A percentile compares a stretch with the other conserved stretches of the same genome.
Evolutionary conservation across 2,888 invertebrate genomes (phyloP).

Genomic region (Cryptophagus acutangulus): DNA sequence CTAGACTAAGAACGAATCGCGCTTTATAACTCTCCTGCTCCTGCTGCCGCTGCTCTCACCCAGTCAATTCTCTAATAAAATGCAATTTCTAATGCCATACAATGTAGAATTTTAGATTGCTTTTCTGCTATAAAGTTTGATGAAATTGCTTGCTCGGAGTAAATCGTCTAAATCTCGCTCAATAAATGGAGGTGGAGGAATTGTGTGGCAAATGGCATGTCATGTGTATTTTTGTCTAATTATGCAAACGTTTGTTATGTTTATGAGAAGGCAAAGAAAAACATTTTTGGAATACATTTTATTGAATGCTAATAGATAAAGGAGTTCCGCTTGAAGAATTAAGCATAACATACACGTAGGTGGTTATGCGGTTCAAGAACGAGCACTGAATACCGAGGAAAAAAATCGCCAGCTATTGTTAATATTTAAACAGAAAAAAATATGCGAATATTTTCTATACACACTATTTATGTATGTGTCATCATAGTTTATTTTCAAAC

Average conservation of each 20-base stretch:
- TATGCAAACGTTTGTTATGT: not conserved
- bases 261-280: too few species aligned
- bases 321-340: constrained; percentile 36
- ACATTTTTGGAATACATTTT: constrained; percentile 34
- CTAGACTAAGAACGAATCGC: constrained; percentile 19
- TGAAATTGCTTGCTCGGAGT: too few species aligned
- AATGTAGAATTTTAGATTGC: too few species aligned
- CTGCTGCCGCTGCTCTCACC: too few species aligned
- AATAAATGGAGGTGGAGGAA: not conserved
- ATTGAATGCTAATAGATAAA: constrained; percentile 40
- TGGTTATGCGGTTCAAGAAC: constrained; percentile 31
- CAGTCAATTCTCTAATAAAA: not conserved
- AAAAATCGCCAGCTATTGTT: constrained; percentile 33
- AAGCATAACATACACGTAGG: constrained; percentile 30
- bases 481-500: constrained; percentile 30
- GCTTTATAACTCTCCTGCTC: too few species aligned
- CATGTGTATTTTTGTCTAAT: not conserved
- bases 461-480: constrained; percentile 20
- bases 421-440: constrained; percentile 23
- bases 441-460: constrained; percentile 30
- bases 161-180: too few species aligned
- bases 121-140: too few species aligned
- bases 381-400: constrained; percentile 24
- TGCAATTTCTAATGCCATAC: constrained; percentile 5
- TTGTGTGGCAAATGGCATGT: not conserved